Evolutionary conservation across 2,113 vertebrate genomes (phyloP).

Genomic region (Larimichthys polyactis): DNA sequence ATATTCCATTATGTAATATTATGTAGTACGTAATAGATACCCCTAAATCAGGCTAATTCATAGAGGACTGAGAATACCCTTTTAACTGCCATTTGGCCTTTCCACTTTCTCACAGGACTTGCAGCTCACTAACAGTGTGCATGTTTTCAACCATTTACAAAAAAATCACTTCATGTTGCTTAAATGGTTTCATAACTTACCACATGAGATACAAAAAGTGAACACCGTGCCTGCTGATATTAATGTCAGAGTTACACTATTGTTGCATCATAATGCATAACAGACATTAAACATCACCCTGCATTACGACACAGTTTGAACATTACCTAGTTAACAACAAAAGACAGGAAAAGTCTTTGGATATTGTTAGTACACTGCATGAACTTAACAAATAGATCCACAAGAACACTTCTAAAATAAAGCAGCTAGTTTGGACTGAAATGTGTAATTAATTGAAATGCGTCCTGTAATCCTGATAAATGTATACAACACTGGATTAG

Average conservation of each 20-base stretch:
- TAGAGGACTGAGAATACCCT: neutral
- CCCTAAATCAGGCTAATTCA: neutral
- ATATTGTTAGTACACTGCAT: slow-evolving; percentile 11
- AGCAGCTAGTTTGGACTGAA: slow-evolving; percentile 11
- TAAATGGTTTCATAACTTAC: neutral
- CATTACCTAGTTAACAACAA: neutral
- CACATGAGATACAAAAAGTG: too few relatives aligned
- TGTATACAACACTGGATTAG: neutral
- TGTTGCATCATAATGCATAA: neutral
- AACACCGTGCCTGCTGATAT: too few relatives aligned
- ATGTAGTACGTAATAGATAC: too few relatives aligned
- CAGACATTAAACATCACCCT: neutral
- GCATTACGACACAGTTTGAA: neutral
- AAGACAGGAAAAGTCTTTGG: slow-evolving; percentile 33
- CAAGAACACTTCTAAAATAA: slow-evolving; percentile 21
- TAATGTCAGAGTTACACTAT: neutral
- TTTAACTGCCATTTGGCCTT: neutral
- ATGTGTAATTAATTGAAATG: neutral
- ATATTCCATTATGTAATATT: too few relatives aligned
- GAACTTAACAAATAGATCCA: slow-evolving; percentile 21
- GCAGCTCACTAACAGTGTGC: neutral
- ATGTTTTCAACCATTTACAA: neutral
- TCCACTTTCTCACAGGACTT: neutral
- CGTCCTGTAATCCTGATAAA: slow-evolving; percentile 18
- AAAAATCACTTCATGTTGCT: neutral